Evolutionary conservation across 2,113 vertebrate species (phyloP).

Genomic region (Nannobrachium achirus): DNA sequence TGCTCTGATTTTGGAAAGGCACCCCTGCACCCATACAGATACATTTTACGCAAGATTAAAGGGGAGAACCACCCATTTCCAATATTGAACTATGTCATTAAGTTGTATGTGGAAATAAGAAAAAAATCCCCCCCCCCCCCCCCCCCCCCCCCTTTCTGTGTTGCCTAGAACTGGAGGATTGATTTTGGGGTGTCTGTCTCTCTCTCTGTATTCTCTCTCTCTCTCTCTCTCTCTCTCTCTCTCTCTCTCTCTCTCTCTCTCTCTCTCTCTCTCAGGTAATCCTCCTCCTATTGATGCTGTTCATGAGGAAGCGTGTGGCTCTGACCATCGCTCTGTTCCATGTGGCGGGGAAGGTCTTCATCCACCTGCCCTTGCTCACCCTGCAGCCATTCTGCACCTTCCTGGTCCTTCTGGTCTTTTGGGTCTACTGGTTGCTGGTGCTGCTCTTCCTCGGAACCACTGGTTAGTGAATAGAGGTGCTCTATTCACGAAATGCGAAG

Average conservation of each 20-base stretch:
- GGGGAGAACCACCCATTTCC: too few relatives aligned
- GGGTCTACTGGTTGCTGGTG: slow-evolving; percentile 94
- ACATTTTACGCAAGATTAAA: too few relatives aligned
- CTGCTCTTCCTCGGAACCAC: slow-evolving; percentile 94
- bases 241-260: slow-evolving; percentile 3
- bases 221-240: background rate
- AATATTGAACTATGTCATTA: too few relatives aligned
- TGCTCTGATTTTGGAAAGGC: too few relatives aligned
- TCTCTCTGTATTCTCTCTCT: too few relatives aligned
- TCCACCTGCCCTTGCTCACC: slow-evolving; percentile 91
- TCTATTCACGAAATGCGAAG: too few relatives aligned
- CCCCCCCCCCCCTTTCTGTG: too few relatives aligned
- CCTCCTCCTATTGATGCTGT: slow-evolving; percentile 91
- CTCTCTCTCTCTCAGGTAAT: slow-evolving; percentile 80
- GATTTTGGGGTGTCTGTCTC: too few relatives aligned
- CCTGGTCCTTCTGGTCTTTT: slow-evolving; percentile 91
- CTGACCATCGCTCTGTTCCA: slow-evolving; percentile 97
- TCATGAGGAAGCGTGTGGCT: slow-evolving; percentile 95
- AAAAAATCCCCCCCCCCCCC: too few relatives aligned
- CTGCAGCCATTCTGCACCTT: slow-evolving; percentile 98
- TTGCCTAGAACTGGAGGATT: too few relatives aligned
- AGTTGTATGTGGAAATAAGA: too few relatives aligned
- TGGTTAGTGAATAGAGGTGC: slow-evolving; percentile 74
- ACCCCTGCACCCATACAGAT: too few relatives aligned
- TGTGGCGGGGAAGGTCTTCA: slow-evolving; percentile 96